These are phyloP conservation scores for Nesoenas mayeri DNA, from an alignment of 2,113 vertebrate species.

Conservation along the genomic window DNA sequence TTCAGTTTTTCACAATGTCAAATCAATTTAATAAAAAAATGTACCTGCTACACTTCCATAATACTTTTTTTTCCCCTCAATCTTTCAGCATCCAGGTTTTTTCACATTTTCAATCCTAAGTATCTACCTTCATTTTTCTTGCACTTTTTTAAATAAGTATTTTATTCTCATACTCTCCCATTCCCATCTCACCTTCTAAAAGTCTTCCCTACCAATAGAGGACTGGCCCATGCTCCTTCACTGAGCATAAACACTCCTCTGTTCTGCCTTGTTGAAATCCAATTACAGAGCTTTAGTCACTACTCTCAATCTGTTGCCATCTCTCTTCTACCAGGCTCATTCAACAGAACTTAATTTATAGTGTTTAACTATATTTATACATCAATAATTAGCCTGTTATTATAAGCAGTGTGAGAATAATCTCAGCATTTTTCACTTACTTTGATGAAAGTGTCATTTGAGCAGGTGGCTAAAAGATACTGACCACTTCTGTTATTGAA, in stretches of 20 bases:
- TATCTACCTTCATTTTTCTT: not conserved
- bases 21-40: not conserved
- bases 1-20: not conserved
- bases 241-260: not conserved
- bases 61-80: fast-evolving
- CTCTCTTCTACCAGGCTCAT: not conserved
- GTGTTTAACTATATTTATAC: not conserved
- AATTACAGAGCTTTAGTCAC: not conserved
- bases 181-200: not conserved
- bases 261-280: not conserved
- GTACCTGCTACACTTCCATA: not conserved
- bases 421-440: slow-evolving; percentile 66
- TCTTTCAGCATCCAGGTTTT: not conserved
- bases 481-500: slow-evolving; percentile 81
- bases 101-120: not conserved
- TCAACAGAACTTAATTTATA: not conserved
- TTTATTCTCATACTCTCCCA: not conserved
- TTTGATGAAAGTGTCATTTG: slow-evolving; percentile 84
- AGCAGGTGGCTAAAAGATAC: slow-evolving; percentile 89
- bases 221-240: not conserved
- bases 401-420: not conserved
- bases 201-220: not conserved
- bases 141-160: not conserved
- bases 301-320: not conserved
- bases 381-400: not conserved